Evolutionary conservation across 2,888 invertebrate species (phyloP), one percentile per base, ranked within the genome.

Genomic region (Metacarcinus magister): DNA sequence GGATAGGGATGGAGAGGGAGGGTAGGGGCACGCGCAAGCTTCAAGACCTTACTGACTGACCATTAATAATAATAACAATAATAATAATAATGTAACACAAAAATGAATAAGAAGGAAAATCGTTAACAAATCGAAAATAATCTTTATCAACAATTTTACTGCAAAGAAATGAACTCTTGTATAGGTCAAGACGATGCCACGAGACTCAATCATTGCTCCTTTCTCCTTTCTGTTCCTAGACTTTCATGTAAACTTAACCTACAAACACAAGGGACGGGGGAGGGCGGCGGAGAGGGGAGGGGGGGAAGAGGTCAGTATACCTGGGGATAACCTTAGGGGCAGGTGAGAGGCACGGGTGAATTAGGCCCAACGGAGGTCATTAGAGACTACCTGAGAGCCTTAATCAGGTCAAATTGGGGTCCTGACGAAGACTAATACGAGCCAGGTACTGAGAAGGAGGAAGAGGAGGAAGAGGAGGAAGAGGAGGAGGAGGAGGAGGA

Each of bases 331-430:
- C 82, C 82, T 82, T 28, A 82, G 32, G 1, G 82, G 82, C 82
- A 82, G 82, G 82, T 82, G 82, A 82, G 82, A 28, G 82, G 92
- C 92, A 91, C 92, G 48, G 54, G 48, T 92, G 48, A 46, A 92
- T 92, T 92, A 92, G 54, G 92, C 46, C 92, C 48, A n/a, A 28
- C 28, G 43, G 46, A 48, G 92, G 92, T 92, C 48, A 92, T 92
- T 92, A 92, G 8, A 54, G 92, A n/a, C 92, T 32, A 92, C 92
- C 92, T 54, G 54, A 92, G 92, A 16, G 48, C 48, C 54, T 92
- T 92, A 92, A 92, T 92, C 92, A 92, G 92, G 92, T 92, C 92
- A 92, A 92, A 92, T 92, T 92, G 92, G 54, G 92, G 92, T 46
- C 92, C 28, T 32, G 92, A 48, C 8, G 92, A 54, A 92, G 92